These are phyloP conservation scores for Bujurquina vittata DNA, from an alignment of 2,113 vertebrate species.

Conservation along the genomic window DNA sequence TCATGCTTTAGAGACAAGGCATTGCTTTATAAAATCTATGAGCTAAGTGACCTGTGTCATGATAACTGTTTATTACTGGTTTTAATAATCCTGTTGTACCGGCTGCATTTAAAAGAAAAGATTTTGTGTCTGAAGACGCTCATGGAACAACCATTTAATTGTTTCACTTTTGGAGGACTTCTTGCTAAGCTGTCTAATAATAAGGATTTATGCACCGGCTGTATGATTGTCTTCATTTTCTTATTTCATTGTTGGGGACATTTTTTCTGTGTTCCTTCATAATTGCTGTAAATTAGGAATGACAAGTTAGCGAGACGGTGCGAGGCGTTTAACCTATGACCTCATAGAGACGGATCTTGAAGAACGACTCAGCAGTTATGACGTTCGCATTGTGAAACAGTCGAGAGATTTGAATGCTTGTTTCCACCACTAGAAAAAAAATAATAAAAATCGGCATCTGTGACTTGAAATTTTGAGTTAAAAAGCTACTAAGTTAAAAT, in stretches of 20 bases:
- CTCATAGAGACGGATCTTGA: no score
- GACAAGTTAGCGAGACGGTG: not conserved
- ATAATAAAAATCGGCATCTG: no score
- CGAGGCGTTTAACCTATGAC: not conserved
- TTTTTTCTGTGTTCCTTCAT: no score
- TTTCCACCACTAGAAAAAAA: no score
- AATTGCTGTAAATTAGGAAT: not conserved
- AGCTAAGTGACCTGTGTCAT: not conserved
- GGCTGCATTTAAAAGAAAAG: not conserved
- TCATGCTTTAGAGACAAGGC: not conserved
- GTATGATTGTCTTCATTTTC: not conserved
- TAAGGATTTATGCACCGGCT: not conserved
- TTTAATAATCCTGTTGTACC: rapidly evolving
- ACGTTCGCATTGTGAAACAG: not conserved
- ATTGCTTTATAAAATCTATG: not conserved
- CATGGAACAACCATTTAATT: not conserved
- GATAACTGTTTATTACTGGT: not conserved
- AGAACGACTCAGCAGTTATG: not conserved
- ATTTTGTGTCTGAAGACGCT: no score
- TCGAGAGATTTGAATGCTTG: no score
- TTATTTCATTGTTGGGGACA: not conserved
- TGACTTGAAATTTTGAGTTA: no score
- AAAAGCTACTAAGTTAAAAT: no score
- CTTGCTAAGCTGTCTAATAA: not conserved
- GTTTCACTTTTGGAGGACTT: no score